These are phyloP conservation scores for Argyra leucocephala DNA, from an alignment of 2,888 invertebrate species.

Conservation along the genomic window DNA sequence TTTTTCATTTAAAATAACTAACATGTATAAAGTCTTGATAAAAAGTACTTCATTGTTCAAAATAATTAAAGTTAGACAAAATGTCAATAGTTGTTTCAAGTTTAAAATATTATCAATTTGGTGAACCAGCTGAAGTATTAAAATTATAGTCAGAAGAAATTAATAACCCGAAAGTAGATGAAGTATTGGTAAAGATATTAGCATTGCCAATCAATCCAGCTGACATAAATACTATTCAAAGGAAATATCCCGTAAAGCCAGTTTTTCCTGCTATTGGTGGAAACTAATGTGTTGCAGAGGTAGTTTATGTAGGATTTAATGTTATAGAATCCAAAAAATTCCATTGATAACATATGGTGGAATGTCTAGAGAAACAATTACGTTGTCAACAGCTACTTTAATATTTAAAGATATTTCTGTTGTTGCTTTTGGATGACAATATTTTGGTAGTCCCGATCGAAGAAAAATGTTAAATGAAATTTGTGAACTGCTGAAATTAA, in stretches of 20 bases:
- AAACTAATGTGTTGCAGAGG: conserved; percentile 89
- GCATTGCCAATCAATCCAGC: conserved; percentile 94
- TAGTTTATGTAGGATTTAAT: conserved; percentile 59
- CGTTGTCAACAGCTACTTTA: conserved; percentile 66
- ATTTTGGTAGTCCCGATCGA: conserved; percentile 50
- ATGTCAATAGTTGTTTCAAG: conserved; percentile 32
- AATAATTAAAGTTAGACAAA: not conserved
- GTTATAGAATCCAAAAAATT: conserved; percentile 50
- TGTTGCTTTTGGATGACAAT: conserved; percentile 83
- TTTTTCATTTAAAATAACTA: no score
- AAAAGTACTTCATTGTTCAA: not conserved
- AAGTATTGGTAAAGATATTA: conserved; percentile 75
- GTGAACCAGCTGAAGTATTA: conserved; percentile 75
- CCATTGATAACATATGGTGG: conserved; percentile 87
- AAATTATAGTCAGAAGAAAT: conserved; percentile 50
- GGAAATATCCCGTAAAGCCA: conserved; percentile 67
- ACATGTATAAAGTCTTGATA: no score
- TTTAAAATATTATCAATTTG: conserved; percentile 64
- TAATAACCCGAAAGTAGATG: conserved; percentile 48
- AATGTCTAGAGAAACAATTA: conserved; percentile 82
- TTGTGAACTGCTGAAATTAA: conserved; percentile 56
- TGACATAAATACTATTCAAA: conserved; percentile 93
- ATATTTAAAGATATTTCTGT: conserved; percentile 75
- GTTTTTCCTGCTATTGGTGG: conserved; percentile 80
- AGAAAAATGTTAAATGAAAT: conserved; percentile 68